phyloP scores from a whole-genome alignment of 2,113 vertebrate species.

The Rhodinocichla rosea region DNA sequence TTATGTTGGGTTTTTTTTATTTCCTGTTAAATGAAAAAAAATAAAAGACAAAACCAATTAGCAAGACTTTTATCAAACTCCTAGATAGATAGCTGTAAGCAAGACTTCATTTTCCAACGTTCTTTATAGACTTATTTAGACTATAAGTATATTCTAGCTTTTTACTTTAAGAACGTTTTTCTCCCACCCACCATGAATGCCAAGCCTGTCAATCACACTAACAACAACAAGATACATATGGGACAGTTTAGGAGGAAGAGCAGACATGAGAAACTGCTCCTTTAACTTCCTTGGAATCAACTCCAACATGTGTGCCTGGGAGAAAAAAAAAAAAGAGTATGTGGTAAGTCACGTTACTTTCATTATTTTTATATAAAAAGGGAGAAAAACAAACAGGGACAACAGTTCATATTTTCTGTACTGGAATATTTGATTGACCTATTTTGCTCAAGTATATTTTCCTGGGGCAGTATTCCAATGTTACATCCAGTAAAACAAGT shows the following conservation, averaged over 20 bases:
- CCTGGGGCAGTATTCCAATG: background rate
- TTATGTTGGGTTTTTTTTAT: background rate
- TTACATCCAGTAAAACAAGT: background rate
- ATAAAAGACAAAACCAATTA: background rate
- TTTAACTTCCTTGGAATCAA: background rate
- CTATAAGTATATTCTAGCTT: background rate
- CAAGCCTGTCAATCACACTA: conserved; percentile 45
- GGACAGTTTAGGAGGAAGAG: conserved; percentile 28
- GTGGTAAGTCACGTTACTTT: conserved; percentile 29
- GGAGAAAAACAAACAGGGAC: background rate
- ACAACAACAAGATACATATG: conserved; percentile 46
- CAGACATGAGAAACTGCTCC: conserved; percentile 14
- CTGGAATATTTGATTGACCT: background rate
- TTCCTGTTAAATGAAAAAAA: background rate
- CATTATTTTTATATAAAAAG: background rate
- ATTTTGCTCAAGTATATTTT: background rate
- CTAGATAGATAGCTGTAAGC: background rate
- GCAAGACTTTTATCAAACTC: background rate
- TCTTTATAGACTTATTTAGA: background rate
- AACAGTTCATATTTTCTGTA: background rate
- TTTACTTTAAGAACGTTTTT: conserved; percentile 19
- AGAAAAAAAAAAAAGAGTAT: background rate
- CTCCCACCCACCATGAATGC: background rate
- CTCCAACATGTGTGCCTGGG: background rate
- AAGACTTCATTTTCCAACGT: background rate